These are phyloP conservation scores for Hyphantria cunea DNA, from an alignment of 1,140 invertebrate species.

Conservation along the genomic window DNA sequence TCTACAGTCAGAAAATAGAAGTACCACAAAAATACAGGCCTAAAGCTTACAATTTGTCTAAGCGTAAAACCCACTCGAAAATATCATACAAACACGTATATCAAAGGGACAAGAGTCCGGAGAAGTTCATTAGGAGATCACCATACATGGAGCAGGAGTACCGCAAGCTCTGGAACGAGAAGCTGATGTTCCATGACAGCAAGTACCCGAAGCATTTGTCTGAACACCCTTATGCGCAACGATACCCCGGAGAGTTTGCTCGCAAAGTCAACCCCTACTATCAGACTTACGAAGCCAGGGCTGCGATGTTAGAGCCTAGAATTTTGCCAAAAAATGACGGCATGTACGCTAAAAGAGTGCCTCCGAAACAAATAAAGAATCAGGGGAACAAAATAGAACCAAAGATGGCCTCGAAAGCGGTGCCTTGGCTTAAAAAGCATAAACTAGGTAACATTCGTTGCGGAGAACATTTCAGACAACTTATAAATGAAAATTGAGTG, in stretches of 20 bases:
- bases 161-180: slow-evolving; percentile 57
- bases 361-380: not conserved
- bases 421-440: slow-evolving; percentile 52
- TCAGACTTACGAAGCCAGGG: slow-evolving; percentile 48
- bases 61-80: slow-evolving; percentile 34
- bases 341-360: not conserved
- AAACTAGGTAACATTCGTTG: slow-evolving; percentile 45
- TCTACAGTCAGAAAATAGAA: slow-evolving; percentile 52
- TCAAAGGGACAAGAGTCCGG: slow-evolving; percentile 24
- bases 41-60: slow-evolving; percentile 12
- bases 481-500: slow-evolving; percentile 47
- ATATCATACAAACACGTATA: slow-evolving; percentile 22
- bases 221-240: slow-evolving; percentile 11
- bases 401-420: slow-evolving; percentile 25
- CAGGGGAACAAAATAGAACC: not conserved
- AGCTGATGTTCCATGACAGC: slow-evolving; percentile 45
- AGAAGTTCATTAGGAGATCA: slow-evolving; percentile 17
- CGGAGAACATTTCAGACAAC: slow-evolving; percentile 51
- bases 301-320: slow-evolving; percentile 10
- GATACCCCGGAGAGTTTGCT: slow-evolving; percentile 2
- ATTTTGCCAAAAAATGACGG: not conserved
- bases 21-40: slow-evolving; percentile 13
- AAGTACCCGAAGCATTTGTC: slow-evolving; percentile 34
- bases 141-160: slow-evolving; percentile 67
- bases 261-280: slow-evolving; percentile 32